Evolutionary conservation across 2,113 vertebrate species (phyloP), one percentile per base, ranked within the genome.

Genomic region (Vulpes ferrilata): DNA sequence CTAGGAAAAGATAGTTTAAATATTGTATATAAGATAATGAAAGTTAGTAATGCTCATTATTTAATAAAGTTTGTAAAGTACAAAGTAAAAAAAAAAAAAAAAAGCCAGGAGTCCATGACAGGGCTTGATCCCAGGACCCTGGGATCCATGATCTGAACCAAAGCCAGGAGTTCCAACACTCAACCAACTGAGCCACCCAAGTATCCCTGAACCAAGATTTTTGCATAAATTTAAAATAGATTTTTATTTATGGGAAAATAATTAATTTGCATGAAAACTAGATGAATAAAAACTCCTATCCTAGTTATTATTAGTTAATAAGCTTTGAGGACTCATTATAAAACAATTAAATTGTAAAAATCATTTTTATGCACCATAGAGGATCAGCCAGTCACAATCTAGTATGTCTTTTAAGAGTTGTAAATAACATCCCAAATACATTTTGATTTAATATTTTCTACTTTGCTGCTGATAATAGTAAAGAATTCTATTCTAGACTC

Each of bases 31-130:
- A 98, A 97, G 95, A 98, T 0, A 84, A 96, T 38, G 51, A 98
- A 97, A 92, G 83, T 96, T 98, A 98, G 98, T 91, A 90, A 97
- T 98, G 89, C 95, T 92, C 32, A 38, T 98, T 99, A 99, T 99
- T 99, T 99, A 99, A 99, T 98, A 99, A 98, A 98, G 98, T 98
- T 98, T 99, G 98, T 99, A 98, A 99, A 99, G 97, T 98, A 76
- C 43, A 98, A 97, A 98, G 98, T 98, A 98, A 98, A 98, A 43
- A 43, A 43, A 43, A 43, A 43, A n/a, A n/a, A 43, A 43, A 43
- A n/a, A 69, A 69, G 16, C 65, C 65, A n/a, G 65, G 65, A 69
- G 32, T n/a, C 65, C 16, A n/a, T n/a, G 16, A 7, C n/a, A 7
- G 65, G 32, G 65, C 65, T 69, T 16, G 19, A 19, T n/a, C 32